Base-by-base conservation (phyloP, 2,797 vertebrate genomes). In the Cetoscarus ocellatus region DNA sequence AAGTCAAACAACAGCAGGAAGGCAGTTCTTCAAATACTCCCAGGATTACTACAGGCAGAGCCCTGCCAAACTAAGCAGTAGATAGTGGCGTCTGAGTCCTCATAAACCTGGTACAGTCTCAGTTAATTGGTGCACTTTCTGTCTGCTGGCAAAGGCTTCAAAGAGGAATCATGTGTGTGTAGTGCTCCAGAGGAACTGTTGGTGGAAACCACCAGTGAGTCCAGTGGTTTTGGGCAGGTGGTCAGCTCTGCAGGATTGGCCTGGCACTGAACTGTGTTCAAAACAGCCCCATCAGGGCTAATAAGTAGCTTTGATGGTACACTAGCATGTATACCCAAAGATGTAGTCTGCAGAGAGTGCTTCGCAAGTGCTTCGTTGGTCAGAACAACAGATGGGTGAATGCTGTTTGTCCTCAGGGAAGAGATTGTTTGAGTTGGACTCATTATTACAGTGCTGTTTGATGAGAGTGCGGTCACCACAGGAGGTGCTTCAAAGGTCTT, bases 201-300 rank as follows among this genome's bases (percentile, higher is more conserved):
- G 71, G 91, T 84, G 62, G 93, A 94, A 67, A 94, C 87, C 62
- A 86, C 69, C 50, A 79, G 74, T 67, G 74, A 56, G 53, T 86
- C 77, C 64, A 63, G 44, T n/a, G 85, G 75, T 77, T 87, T 90
- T 34, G 85, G 73, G 55, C 53, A 70, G 61, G 38, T 35, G 18
- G 79, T 88, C 80, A 91, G 79, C 83, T 93, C 87, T 67, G 91
- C 70, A 59, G 85, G 51, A 61, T 67, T 72, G 19, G 88, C 69
- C 70, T 94, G 92, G 66, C 91, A 87, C 91, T 91, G 93, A 90
- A 95, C 89, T 86, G 95, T 90, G 91, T 95, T 98, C 86, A 98
- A 81, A 94, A 97, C 91, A 12, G 95, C 95, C 67, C 96, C 95
- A 75, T 98, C 96, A 52, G 96, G 96, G 90, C 96, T 97, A 77